These are phyloP conservation scores for Trinectes maculatus DNA, from an alignment of 2,113 vertebrate species.

Conservation along the genomic window DNA sequence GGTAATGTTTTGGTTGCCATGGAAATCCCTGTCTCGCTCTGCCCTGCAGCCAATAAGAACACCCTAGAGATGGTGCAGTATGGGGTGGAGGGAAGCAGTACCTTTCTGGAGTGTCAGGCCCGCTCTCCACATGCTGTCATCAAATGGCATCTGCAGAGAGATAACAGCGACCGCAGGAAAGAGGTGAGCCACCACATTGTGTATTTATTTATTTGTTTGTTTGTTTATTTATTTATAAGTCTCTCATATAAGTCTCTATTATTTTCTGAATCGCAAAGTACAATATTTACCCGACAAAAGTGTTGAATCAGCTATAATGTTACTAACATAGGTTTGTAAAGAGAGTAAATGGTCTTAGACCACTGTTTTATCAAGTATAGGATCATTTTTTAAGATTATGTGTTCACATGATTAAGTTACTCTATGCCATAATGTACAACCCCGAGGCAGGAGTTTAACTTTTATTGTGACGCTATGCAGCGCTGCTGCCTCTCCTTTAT, in stretches of 20 bases:
- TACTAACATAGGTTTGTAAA: background rate
- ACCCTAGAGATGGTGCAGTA: slow-evolving; percentile 92
- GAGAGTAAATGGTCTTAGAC: too few species aligned
- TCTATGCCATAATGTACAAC: slow-evolving; percentile 42
- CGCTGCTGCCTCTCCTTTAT: slow-evolving; percentile 58
- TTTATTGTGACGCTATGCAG: slow-evolving; percentile 58
- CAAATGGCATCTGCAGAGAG: slow-evolving; percentile 96
- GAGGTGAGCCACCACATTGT: slow-evolving; percentile 84
- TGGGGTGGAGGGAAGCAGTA: slow-evolving; percentile 93
- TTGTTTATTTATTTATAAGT: too few species aligned
- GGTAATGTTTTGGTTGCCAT: slow-evolving; percentile 60
- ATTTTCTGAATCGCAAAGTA: slow-evolving; percentile 6
- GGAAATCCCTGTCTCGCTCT: slow-evolving; percentile 44
- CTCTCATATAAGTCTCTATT: too few species aligned
- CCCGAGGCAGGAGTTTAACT: slow-evolving; percentile 60
- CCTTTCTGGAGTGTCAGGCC: slow-evolving; percentile 97
- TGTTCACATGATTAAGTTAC: slow-evolving; percentile 33
- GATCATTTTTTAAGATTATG: slow-evolving; percentile 20
- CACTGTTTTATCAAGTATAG: too few species aligned
- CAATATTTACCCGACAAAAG: background rate
- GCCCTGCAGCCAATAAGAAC: slow-evolving; percentile 90
- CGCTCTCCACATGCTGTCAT: slow-evolving; percentile 92
- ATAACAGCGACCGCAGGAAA: slow-evolving; percentile 92
- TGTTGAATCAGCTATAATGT: background rate
- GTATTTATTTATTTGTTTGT: too few species aligned